Percentiles rank a stretch among this genome's conserved stretches.
phyloP scores from a whole-genome alignment of 2,797 vertebrate genomes.

The Uromys caudimaculatus region DNA sequence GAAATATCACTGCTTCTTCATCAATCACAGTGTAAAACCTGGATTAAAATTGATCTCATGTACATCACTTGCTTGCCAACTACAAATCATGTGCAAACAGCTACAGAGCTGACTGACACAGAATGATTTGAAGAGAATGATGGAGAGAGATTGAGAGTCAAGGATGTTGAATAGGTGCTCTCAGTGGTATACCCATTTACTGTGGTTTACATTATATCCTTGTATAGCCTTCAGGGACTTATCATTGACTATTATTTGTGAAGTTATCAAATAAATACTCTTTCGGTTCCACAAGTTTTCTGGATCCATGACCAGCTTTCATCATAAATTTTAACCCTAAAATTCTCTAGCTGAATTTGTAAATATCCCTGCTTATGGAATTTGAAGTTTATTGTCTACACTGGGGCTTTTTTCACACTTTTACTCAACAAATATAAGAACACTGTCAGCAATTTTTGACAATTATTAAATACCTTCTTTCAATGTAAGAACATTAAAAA shows the following conservation, averaged over 20 bases:
- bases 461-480: neutral
- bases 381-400: neutral
- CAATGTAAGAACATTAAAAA: neutral
- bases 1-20: neutral
- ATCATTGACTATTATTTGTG: slow-evolving; percentile 22
- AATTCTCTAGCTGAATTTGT: neutral
- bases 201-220: neutral
- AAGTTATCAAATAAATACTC: slow-evolving; percentile 27
- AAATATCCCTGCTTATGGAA: neutral
- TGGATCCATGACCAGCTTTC: slow-evolving; percentile 1
- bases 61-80: slow-evolving; percentile 20
- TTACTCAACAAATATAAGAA: slow-evolving; percentile 6
- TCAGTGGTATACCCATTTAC: neutral
- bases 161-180: neutral
- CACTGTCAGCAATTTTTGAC: neutral
- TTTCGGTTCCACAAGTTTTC: slow-evolving; percentile 1
- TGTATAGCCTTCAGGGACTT: neutral
- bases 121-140: slow-evolving; percentile 21
- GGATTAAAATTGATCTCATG: neutral
- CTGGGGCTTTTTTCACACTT: neutral
- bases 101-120: neutral
- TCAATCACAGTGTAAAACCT: neutral
- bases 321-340: slow-evolving; percentile 22
- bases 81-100: slow-evolving; percentile 21
- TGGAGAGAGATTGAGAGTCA: neutral